Conservation (phyloP, 2,113 vertebrate species). For the Falcunculus frontatus region DNA sequence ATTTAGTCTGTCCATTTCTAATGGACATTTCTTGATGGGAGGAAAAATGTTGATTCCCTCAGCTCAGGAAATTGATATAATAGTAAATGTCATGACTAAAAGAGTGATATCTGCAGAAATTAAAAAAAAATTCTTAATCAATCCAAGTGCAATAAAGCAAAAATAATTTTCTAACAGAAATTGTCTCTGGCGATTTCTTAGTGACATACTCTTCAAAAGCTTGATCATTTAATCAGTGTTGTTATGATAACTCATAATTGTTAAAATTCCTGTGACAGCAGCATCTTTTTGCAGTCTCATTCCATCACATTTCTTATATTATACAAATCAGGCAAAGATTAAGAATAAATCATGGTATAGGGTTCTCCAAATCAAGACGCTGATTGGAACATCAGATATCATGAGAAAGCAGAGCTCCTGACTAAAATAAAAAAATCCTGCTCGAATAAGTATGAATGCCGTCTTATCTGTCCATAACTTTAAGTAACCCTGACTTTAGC, state of each 20-base stretch:
- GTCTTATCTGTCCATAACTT: not conserved
- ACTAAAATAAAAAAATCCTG: not conserved
- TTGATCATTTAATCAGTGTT: conserved; percentile 20
- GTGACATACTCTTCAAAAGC: not conserved
- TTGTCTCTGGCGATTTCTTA: not conserved
- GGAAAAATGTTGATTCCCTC: not conserved
- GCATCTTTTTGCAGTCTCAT: not conserved
- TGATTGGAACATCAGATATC: not conserved
- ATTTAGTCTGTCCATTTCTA: not conserved
- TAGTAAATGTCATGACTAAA: not conserved
- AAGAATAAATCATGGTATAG: not conserved
- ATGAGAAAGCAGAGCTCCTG: not conserved
- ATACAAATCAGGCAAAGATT: not conserved
- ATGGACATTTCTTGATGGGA: not conserved
- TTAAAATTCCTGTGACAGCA: not conserved
- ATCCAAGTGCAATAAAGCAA: not conserved
- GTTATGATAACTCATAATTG: not conserved
- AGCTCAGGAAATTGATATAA: not conserved
- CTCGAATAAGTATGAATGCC: not conserved
- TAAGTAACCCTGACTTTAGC: not conserved
- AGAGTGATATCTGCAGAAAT: not conserved
- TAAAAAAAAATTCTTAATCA: not conserved
- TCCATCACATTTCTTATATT: not conserved
- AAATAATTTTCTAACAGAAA: not conserved
- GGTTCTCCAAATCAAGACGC: not conserved